Base-by-base conservation (phyloP, 1,140 invertebrate genomes). In the Neelides sp. region DNA sequence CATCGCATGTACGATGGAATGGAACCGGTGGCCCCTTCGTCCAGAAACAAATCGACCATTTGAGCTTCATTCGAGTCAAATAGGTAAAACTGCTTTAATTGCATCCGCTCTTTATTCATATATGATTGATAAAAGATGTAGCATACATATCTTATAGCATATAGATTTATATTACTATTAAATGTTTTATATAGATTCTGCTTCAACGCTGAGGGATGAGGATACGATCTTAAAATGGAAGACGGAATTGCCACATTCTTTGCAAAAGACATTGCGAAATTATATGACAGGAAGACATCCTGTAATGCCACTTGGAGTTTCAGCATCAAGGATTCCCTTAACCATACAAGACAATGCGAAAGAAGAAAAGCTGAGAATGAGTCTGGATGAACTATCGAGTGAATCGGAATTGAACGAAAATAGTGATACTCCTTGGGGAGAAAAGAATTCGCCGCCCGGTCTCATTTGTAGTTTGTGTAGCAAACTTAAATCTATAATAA, bases 1-100 rank as follows among this genome's bases (percentile, higher is more conserved):
- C 15, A 35, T 59, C 4, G 58, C 51, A 8, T 59, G 58, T 35
- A 54, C 54, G 8, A 52, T 59, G 41, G 58, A 59, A 48, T 56
- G 54, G 54, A 59, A 56, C 34, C 43, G 58, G 22, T 53, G 50
- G 50, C 50, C 54, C 20, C 17, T 54, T 10, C n/a, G 44, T 20
- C 49, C 41, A 15, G 45, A 32, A 41, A 50, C 47, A 35, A 37
- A 20, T 27, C 43, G 48, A 41, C 52, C 51, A 42, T 54, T 54
- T 44, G 32, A 17, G 8, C 17, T 50, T 17, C 47, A 57, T 24
- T 22, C 43, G 8, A 27, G n/a, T n/a, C 55, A 57, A 13, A 34
- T 57, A 27, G 54, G 54, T 52, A 23, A 28, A 26, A 28, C 10
- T 7, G 26, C 23, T 23, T 34, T 34, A 34, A 10, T 34, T 34